Evolutionary conservation across 1,140 invertebrate species (phyloP).

Genomic region (Heliconius himera): DNA sequence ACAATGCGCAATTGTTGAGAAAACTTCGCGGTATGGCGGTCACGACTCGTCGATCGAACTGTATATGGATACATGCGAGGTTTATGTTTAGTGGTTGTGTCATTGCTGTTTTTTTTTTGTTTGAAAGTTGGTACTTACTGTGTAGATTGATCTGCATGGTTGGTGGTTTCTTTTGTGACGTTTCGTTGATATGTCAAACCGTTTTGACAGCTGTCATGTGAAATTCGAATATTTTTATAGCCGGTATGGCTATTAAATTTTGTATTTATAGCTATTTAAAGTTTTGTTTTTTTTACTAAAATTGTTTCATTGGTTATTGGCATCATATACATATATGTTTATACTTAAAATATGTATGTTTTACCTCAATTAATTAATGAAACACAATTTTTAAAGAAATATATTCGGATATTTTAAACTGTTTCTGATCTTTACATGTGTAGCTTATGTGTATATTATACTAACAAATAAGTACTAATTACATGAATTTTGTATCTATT

Average conservation of each 20-base stretch:
- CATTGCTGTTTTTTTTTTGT: no score
- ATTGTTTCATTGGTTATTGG: no score
- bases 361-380: no score
- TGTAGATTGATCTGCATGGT: conserved; percentile 2
- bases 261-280: no score
- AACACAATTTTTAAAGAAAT: background rate
- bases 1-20: no score
- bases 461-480: background rate
- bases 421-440: background rate
- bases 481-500: background rate
- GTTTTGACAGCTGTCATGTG: no score
- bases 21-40: no score
- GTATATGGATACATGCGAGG: background rate
- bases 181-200: background rate
- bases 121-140: background rate
- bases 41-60: no score
- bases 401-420: background rate
- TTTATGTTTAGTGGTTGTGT: background rate
- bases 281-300: no score
- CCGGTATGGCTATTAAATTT: no score
- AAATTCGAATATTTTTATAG: background rate
- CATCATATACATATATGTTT: no score
- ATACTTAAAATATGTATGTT: no score
- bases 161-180: background rate
- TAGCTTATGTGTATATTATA: background rate